Evolutionary conservation across 2,113 vertebrate species (phyloP), one percentile per base, ranked within the genome.

Genomic region (Alaudala cheleensis): DNA sequence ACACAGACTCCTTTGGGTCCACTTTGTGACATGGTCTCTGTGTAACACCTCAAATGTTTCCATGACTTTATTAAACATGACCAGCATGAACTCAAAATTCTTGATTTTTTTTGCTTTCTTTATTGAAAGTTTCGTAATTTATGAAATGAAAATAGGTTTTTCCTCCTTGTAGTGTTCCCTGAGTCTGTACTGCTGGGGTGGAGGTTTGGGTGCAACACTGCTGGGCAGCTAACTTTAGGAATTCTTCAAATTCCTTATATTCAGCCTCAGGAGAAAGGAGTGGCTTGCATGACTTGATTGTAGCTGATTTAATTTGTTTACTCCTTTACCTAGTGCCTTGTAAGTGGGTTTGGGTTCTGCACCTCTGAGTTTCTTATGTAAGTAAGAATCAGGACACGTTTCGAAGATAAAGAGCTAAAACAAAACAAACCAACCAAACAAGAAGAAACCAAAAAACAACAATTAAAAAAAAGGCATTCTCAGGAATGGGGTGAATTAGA

Each of bases 1-100:
- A 57, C 91, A 72, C 47, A 66, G 81, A 33, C 29, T 95, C 92
- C 90, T 94, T 40, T 86, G 92, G 85, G 87, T 64, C 71, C 44
- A 76, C 54, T 92, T 80, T 8, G 33, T 69, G 86, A 95, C 84
- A 58, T 6, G 26, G 49, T 62, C 60, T 71, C 70, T 58, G 13
- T 8, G 28, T 45, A 81, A 76, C 10, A 77, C 37, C 37, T 53
- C 45, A 25, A 26, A 25, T 21, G 26, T 95, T 96, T 47, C 90
- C 81, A 77, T 81, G 45, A 64, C 84, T 92, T 82, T 72, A 83
- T 83, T 85, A 86, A 79, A 76, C 17, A 82, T 1, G 2, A 81
- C 28, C 39, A 81, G 26, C 50, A 73, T 54, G 60, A 93, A 50
- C 21, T 53, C 54, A 70, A 45, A 62, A 86, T 31, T 82, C 25